phyloP scores from a whole-genome alignment of 2,888 invertebrate species.

The Drosophila cyrtoloma region DNA sequence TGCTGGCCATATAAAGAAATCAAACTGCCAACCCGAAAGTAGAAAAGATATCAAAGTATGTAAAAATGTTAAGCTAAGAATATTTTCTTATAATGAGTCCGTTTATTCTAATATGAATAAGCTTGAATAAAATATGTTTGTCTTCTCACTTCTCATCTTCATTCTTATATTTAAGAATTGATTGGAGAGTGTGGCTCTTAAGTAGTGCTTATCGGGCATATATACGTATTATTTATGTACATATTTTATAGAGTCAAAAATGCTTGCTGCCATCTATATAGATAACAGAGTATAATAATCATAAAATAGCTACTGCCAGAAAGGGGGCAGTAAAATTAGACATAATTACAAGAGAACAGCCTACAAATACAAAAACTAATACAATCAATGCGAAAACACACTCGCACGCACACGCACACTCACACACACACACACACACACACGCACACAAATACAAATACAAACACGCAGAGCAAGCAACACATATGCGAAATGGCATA shows the following conservation, averaged over 20 bases:
- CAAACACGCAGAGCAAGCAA: constrained; percentile 10
- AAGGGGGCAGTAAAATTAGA: constrained; percentile 70
- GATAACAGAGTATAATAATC: constrained; percentile 23
- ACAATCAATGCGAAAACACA: constrained; percentile 44
- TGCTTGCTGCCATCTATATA: background rate
- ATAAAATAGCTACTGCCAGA: constrained; percentile 34
- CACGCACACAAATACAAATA: constrained; percentile 11
- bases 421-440: constrained; percentile 20
- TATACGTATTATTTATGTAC: background rate
- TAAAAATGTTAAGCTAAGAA: background rate
- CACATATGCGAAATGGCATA: constrained; percentile 63
- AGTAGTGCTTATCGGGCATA: background rate
- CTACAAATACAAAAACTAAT: constrained; percentile 31
- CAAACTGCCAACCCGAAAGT: background rate
- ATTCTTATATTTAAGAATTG: background rate
- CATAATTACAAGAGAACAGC: constrained; percentile 71
- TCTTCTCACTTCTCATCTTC: background rate
- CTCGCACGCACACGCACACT: constrained; percentile 19
- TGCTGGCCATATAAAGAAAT: background rate
- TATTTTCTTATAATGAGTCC: background rate
- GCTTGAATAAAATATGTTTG: background rate
- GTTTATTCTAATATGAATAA: background rate
- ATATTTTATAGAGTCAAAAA: background rate
- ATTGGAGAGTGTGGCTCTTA: background rate
- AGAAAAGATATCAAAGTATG: background rate